phyloP scores from a whole-genome alignment of 2,113 vertebrate species.

The Bombycilla garrulus region DNA sequence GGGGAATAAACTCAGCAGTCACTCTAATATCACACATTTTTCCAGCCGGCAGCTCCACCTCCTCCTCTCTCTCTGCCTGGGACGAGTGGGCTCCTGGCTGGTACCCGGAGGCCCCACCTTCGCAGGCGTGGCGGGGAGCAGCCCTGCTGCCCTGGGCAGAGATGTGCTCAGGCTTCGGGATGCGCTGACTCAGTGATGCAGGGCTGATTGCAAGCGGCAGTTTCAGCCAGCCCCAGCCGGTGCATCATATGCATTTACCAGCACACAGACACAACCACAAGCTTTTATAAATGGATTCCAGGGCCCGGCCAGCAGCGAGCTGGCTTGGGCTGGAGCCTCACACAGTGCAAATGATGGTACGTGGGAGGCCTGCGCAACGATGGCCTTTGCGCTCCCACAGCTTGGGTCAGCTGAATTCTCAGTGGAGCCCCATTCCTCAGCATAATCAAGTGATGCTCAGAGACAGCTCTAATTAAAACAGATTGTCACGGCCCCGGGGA shows the following conservation, averaged over 20 bases:
- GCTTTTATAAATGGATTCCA: conserved; percentile 64
- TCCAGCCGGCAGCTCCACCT: conserved; percentile 2
- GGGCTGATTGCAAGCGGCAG: conserved; percentile 62
- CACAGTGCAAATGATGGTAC: conserved; percentile 14
- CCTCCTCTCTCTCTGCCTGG: background rate
- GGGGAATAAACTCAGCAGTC: conserved; percentile 17
- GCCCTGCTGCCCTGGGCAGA: conserved; percentile 57
- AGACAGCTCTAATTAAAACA: conserved; percentile 44
- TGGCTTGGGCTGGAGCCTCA: background rate
- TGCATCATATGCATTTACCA: conserved; percentile 5
- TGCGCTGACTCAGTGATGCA: conserved; percentile 65
- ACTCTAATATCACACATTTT: background rate
- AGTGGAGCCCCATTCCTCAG: background rate
- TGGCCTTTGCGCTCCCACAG: conserved; percentile 26
- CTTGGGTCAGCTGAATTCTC: conserved; percentile 47
- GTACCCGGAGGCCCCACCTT: conserved; percentile 58
- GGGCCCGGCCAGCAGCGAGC: background rate
- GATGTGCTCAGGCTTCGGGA: conserved; percentile 62
- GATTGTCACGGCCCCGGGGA: background rate
- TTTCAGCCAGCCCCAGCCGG: conserved; percentile 47
- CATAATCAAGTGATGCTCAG: conserved; percentile 13
- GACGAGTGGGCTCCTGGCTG: background rate
- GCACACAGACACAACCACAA: conserved; percentile 61
- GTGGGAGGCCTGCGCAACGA: background rate
- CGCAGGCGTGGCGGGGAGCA: conserved; percentile 53